A percentile compares a stretch with the other conserved stretches of the same genome.
These are phyloP conservation scores for Castor canadensis DNA, from an alignment of 2,113 vertebrate genomes.

Conservation along the genomic window DNA sequence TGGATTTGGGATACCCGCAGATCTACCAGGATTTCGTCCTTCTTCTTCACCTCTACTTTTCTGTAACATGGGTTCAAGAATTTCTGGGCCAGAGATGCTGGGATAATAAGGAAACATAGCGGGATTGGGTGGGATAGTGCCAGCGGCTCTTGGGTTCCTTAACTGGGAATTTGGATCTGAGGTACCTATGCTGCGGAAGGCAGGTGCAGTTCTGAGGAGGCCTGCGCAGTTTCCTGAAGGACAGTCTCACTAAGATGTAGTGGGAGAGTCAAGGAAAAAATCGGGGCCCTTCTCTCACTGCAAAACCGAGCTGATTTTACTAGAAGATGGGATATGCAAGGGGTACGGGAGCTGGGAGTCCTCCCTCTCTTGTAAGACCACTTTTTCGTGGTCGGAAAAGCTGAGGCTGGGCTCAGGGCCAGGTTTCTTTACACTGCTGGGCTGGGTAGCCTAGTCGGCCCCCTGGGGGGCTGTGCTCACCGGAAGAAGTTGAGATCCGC, in stretches of 20 bases:
- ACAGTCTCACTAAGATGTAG: background rate
- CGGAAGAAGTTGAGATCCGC: background rate
- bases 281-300: background rate
- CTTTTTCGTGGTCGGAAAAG: background rate
- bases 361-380: background rate
- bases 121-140: too few species aligned
- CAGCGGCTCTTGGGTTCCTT: background rate
- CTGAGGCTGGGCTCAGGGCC: slow-evolving; percentile 14
- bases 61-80: background rate
- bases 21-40: background rate
- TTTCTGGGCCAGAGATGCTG: background rate
- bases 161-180: background rate
- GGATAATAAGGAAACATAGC: background rate
- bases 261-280: background rate
- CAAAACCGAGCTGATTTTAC: slow-evolving; percentile 32
- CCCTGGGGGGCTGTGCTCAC: background rate
- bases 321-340: background rate
- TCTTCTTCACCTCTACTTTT: slow-evolving; percentile 2
- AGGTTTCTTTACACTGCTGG: slow-evolving; percentile 25
- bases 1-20: background rate
- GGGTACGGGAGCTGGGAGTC: background rate
- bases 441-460: background rate
- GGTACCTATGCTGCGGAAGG: background rate
- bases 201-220: slow-evolving; percentile 40
- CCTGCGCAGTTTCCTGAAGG: background rate